Conservation (phyloP, 2,888 invertebrate species). For the Euzetes globulus region DNA sequence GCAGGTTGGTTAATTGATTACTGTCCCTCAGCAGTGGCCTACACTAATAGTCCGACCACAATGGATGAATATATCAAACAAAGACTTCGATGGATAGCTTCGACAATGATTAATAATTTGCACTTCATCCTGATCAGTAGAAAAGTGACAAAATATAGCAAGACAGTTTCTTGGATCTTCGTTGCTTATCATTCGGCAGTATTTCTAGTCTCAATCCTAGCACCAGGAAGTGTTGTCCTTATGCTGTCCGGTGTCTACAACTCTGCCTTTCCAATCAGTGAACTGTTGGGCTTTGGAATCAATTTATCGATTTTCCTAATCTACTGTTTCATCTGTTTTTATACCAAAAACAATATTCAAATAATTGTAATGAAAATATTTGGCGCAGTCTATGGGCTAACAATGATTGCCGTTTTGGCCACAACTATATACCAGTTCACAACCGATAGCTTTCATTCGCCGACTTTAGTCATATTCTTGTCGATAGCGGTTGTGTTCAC, state of each 20-base stretch:
- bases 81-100: conserved; percentile 1
- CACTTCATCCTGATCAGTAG: conserved; percentile 26
- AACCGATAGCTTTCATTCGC: not conserved
- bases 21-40: not conserved
- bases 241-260: not conserved
- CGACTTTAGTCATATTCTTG: not conserved
- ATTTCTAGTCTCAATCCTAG: not conserved
- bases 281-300: not conserved
- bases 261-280: not conserved
- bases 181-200: not conserved
- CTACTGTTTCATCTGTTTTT: conserved; percentile 10
- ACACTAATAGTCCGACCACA: conserved; percentile 2
- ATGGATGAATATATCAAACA: conserved; percentile 1
- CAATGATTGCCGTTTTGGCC: not conserved
- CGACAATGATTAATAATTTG: conserved; percentile 31
- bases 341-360: not conserved
- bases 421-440: not conserved
- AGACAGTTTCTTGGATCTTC: not conserved
- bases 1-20: conserved; percentile 7
- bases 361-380: not conserved
- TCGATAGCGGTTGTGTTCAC: not conserved
- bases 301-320: not conserved
- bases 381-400: not conserved
- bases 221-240: not conserved
- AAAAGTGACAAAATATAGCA: not conserved